Percentiles rank a stretch among this genome's conserved stretches.
phyloP scores from a whole-genome alignment of 2,113 vertebrate species.

The Eleginops maclovinus region DNA sequence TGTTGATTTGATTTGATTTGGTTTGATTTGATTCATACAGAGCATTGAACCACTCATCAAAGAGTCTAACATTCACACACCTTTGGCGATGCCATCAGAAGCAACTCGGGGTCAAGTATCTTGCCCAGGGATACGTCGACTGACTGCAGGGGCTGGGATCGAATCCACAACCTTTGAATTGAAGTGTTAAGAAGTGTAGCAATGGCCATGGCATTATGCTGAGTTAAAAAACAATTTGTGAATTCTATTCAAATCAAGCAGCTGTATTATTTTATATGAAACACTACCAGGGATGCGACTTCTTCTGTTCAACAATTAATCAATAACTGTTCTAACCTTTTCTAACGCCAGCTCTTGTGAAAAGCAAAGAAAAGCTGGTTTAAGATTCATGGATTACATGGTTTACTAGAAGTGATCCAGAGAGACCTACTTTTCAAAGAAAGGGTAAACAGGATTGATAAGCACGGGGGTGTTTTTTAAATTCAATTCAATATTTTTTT shows the following conservation, averaged over 20 bases:
- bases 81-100: too few species aligned
- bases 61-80: too few species aligned
- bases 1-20: too few species aligned
- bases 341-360: background rate
- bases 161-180: too few species aligned
- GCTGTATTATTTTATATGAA: background rate
- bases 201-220: background rate
- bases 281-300: too few species aligned
- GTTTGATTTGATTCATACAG: too few species aligned
- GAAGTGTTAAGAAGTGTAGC: background rate
- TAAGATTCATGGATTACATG: conserved; percentile 36
- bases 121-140: too few species aligned
- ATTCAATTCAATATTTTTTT: conserved; percentile 27
- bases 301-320: background rate
- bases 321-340: conserved; percentile 3
- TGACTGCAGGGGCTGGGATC: too few species aligned
- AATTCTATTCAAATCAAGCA: too few species aligned
- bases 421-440: conserved; percentile 34
- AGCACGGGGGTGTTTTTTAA: conserved; percentile 23
- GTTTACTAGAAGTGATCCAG: conserved; percentile 26
- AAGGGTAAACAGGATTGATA: conserved; percentile 20
- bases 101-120: too few species aligned
- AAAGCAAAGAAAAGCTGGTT: conserved; percentile 13
- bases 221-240: background rate
- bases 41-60: too few species aligned